Conservation (phyloP, 2,888 invertebrate genomes). For the Quadroppia sp. region DNA sequence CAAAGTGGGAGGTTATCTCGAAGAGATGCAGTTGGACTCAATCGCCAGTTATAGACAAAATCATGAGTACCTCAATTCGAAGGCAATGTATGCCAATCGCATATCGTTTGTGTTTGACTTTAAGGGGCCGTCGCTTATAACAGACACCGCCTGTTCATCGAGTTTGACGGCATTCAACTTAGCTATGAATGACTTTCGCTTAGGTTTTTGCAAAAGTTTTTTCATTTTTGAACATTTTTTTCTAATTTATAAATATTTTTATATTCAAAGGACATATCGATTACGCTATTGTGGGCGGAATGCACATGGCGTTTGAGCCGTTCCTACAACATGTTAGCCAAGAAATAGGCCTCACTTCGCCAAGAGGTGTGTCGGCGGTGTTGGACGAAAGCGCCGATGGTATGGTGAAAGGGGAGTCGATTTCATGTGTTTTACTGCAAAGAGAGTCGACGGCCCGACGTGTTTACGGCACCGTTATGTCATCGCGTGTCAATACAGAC, state of each 20-base stretch:
- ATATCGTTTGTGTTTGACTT: slow-evolving; percentile 92
- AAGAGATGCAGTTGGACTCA: slow-evolving; percentile 55
- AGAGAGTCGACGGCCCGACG: slow-evolving; percentile 56
- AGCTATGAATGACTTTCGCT: slow-evolving; percentile 71
- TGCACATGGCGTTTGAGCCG: slow-evolving; percentile 56
- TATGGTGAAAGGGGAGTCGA: not conserved
- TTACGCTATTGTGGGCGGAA: slow-evolving; percentile 53
- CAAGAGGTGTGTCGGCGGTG: slow-evolving; percentile 69
- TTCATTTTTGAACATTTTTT: too few species aligned
- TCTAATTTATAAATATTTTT: too few species aligned
- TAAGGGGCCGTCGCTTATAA: slow-evolving; percentile 73
- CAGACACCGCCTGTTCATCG: slow-evolving; percentile 97
- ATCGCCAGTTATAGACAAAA: slow-evolving; percentile 66
- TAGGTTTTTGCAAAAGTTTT: slow-evolving; percentile 64
- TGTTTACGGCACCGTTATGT: slow-evolving; percentile 82
- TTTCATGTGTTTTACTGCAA: not conserved
- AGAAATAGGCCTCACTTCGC: slow-evolving; percentile 83
- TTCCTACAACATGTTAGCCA: slow-evolving; percentile 69
- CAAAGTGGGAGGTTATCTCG: too few species aligned
- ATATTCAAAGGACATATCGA: too few species aligned
- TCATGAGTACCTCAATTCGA: too few species aligned
- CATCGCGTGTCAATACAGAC: slow-evolving; percentile 69
- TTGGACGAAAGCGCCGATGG: too few species aligned
- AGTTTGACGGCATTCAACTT: slow-evolving; percentile 85
- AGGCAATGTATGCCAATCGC: slow-evolving; percentile 84